Evolutionary conservation across 2,113 vertebrate genomes (phyloP), one percentile per base, ranked within the genome.

Genomic region (Gnathonemus echidnorhynchus): DNA sequence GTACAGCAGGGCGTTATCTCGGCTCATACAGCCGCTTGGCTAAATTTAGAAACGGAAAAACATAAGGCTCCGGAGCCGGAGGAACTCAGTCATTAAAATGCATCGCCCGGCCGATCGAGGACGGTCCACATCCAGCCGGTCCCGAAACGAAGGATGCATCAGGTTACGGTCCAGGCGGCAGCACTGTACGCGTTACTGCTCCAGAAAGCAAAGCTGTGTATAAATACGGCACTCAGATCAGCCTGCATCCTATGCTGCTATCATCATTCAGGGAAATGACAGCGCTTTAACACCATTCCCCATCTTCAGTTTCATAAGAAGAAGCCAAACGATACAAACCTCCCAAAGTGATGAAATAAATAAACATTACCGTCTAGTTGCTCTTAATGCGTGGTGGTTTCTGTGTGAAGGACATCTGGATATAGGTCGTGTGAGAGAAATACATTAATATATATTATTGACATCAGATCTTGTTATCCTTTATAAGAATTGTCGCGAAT

Each of bases 401-500:
- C 45, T 49, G n/a, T 66, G 45, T 86, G 87, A 90, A 90, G 87
- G 87, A 88, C 56, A 21, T 86, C 50, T 88, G 91, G 48, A 53
- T 92, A 91, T 53, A 45, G 31, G 89, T 91, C 86, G 86, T 87
- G 66, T 88, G 62, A 90, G 58, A 87, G 45, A 88, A 58, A 90
- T 91, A 52, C 86, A 66, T 92, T 91, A 91, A 91, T 86, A 45
- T 80, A 88, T 92, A 91, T 90, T 58, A 91, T 87, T 87, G 80
- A 87, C 87, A 86, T 91, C 87, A 87, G 58, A 52, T 88, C 53
- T 35, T 42, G 77, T 74, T 84, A 48, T 58, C 46, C 48, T 84
- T 83, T 48, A 84, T 88, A 52, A 10, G 39, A 74, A 84, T 52
- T 50, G 56, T 80, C 70, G 86, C 50, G 90, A 86, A 92, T 92